Percentiles rank a stretch among this genome's conserved stretches.
Conservation (phyloP, 2,113 vertebrate genomes). For the Oceanodroma tethys region DNA sequence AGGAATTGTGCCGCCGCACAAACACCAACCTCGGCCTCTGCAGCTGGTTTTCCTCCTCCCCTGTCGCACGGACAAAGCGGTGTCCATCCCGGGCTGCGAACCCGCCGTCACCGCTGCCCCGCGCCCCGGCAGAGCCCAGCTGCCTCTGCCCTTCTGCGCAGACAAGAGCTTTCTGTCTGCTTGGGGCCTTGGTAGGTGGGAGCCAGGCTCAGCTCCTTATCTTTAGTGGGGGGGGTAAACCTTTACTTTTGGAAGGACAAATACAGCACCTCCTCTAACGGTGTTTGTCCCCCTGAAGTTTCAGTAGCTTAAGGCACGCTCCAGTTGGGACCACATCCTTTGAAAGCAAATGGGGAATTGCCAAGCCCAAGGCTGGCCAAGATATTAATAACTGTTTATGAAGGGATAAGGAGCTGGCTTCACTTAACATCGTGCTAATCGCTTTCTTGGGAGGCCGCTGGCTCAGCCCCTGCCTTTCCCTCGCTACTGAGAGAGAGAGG, state of each 20-base stretch:
- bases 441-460: neutral
- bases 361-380: neutral
- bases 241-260: neutral
- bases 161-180: neutral
- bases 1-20: accelerated
- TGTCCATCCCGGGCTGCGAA: neutral
- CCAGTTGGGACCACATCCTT: neutral
- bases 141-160: neutral
- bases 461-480: neutral
- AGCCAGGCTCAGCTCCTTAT: neutral
- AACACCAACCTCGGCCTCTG: neutral
- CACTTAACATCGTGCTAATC: neutral
- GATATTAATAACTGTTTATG: neutral
- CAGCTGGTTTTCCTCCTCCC: neutral
- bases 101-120: accelerated
- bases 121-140: neutral
- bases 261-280: neutral
- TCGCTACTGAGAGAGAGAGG: neutral
- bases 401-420: slow-evolving; percentile 13
- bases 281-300: neutral
- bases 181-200: too few species aligned
- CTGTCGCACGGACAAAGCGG: accelerated
- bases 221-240: neutral
- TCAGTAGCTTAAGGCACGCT: neutral
- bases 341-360: neutral